Percentiles rank a stretch among this genome's conserved stretches.
Conservation (phyloP, 2,113 vertebrate genomes). For the Mugil cephalus region DNA sequence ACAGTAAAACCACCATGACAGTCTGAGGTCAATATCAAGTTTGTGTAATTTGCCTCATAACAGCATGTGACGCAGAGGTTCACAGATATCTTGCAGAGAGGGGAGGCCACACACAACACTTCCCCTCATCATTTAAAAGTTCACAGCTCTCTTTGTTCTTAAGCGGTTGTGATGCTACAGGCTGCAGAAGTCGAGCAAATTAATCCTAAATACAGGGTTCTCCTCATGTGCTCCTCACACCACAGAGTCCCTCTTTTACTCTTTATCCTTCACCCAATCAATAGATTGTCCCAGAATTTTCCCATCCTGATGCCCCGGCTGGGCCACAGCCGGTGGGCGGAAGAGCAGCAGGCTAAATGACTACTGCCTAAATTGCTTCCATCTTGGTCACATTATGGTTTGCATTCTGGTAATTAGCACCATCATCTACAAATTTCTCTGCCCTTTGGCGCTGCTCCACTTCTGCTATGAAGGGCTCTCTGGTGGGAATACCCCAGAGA, state of each 20-base stretch:
- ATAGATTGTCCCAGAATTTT: conserved; percentile 70
- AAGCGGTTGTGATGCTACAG: not conserved
- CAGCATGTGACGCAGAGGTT: not conserved
- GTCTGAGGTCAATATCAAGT: conserved; percentile 4
- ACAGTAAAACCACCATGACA: not conserved
- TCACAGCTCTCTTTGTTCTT: conserved; percentile 12
- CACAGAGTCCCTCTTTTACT: conserved; percentile 30
- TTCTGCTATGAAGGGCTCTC: conserved; percentile 73
- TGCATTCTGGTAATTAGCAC: conserved; percentile 92
- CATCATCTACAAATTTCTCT: conserved; percentile 90
- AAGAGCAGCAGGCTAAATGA: conserved; percentile 89
- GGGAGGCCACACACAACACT: conserved; percentile 8
- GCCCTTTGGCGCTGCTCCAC: conserved; percentile 88
- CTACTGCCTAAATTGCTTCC: conserved; percentile 91
- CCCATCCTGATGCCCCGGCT: conserved; percentile 72
- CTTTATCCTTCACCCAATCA: conserved; percentile 47
- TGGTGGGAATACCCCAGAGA: conserved; percentile 79
- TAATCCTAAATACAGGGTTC: conserved; percentile 25
- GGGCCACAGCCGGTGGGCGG: conserved; percentile 85
- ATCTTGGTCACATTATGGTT: conserved; percentile 90
- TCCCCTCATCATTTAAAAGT: conserved; percentile 47
- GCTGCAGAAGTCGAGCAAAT: conserved; percentile 35
- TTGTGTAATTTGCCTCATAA: conserved; percentile 12
- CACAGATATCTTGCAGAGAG: conserved; percentile 31
- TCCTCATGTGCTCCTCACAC: conserved; percentile 30